A percentile compares a stretch with the other conserved stretches of the same genome.
These are phyloP conservation scores for Ips typographus DNA, from an alignment of 1,140 invertebrate species.

Conservation along the genomic window DNA sequence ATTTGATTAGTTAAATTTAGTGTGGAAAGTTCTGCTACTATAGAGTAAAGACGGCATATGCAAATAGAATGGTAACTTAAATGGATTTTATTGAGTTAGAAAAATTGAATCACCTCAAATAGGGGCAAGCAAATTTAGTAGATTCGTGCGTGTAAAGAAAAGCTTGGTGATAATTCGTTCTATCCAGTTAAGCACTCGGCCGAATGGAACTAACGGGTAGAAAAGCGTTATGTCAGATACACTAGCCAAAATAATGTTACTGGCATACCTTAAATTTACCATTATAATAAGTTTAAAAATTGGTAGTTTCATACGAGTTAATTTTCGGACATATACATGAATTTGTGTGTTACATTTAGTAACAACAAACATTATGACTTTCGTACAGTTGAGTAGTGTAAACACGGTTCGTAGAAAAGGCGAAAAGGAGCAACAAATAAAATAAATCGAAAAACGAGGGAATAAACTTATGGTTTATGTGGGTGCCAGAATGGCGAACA, in stretches of 20 bases:
- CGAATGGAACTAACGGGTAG: slow-evolving; percentile 48
- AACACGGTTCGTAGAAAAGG: too few relatives aligned
- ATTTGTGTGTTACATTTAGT: too few relatives aligned
- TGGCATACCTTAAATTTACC: neutral
- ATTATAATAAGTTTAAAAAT: neutral
- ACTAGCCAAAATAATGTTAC: slow-evolving; percentile 41
- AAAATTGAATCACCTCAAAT: slow-evolving; percentile 24
- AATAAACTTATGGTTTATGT: slow-evolving; percentile 44
- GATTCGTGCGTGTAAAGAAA: slow-evolving; percentile 28
- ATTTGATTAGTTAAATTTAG: too few relatives aligned
- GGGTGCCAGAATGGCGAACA: slow-evolving; percentile 45
- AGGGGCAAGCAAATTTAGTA: slow-evolving; percentile 12
- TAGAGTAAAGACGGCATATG: neutral
- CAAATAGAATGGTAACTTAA: neutral
- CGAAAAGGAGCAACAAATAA: slow-evolving; percentile 21
- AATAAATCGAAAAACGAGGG: slow-evolving; percentile 29
- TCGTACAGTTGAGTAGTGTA: too few relatives aligned
- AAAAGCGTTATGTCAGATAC: slow-evolving; percentile 18
- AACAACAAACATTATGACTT: neutral
- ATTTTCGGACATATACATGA: too few relatives aligned
- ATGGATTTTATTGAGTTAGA: slow-evolving; percentile 20
- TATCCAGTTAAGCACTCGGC: slow-evolving; percentile 51
- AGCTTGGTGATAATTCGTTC: slow-evolving; percentile 42
- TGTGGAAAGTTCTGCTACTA: too few relatives aligned
- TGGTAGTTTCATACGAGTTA: neutral